These are phyloP conservation scores for Dufourea novaeangliae DNA, from an alignment of 1,140 invertebrate species.

Conservation along the genomic window DNA sequence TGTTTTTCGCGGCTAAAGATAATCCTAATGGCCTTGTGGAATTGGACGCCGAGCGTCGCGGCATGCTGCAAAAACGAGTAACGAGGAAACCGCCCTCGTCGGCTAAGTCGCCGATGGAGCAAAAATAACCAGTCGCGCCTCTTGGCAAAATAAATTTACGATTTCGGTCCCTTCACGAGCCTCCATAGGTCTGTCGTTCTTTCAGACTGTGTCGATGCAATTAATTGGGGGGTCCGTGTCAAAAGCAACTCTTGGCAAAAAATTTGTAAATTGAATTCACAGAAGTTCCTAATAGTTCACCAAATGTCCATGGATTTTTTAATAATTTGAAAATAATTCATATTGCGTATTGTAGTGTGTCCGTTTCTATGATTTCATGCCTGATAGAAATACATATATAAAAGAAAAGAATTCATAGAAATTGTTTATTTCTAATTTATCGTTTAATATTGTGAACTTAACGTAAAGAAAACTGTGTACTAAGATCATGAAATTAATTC, in stretches of 20 bases:
- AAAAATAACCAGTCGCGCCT: constrained; percentile 49
- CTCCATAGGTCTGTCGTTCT: constrained; percentile 2
- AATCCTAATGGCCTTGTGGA: constrained; percentile 54
- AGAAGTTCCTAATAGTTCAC: too few species aligned
- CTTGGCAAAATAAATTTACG: constrained; percentile 20
- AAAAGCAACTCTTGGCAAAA: not conserved
- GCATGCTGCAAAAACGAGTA: constrained; percentile 46
- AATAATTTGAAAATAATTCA: too few species aligned
- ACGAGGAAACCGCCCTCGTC: constrained; percentile 37
- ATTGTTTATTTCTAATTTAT: too few species aligned
- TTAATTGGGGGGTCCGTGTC: not conserved
- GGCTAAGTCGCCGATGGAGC: constrained; percentile 27
- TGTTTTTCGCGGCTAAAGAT: constrained; percentile 61
- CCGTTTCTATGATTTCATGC: too few species aligned
- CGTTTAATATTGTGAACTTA: too few species aligned
- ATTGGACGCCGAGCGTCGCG: constrained; percentile 38
- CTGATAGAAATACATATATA: too few species aligned
- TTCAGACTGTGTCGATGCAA: not conserved
- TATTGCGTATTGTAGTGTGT: too few species aligned
- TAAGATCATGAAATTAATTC: too few species aligned
- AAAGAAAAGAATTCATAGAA: too few species aligned
- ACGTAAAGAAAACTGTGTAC: too few species aligned
- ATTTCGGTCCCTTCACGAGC: constrained; percentile 5
- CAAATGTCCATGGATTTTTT: too few species aligned
- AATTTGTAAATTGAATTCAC: too few species aligned